Base-by-base conservation (phyloP, 2,888 invertebrate genomes). In the Hypena proboscidalis region DNA sequence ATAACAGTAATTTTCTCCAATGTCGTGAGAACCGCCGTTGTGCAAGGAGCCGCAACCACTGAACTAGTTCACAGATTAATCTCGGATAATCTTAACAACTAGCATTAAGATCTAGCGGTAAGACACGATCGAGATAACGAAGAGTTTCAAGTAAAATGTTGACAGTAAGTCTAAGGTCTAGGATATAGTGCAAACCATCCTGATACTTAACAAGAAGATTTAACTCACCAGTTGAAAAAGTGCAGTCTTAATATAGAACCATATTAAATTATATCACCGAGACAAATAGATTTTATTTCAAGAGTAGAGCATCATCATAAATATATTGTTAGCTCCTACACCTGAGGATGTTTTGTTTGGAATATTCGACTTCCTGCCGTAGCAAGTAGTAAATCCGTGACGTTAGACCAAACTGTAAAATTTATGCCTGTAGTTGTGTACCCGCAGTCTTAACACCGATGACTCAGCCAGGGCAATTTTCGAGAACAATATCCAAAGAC, bases 1-100 rank as follows among this genome's bases (percentile, higher is more conserved):
- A 85, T 85, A 84, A 84, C 82, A 70, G 85, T 84, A 82, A 86
- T 86, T 86, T 79, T 66, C 72, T 80, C 79, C 88, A 89, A 88
- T 89, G 88, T 84, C 89, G 88, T 90, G 90, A 78, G 89, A 90
- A 86, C 74, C 59, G 56, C 35, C 64, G 78, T 77, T 80, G 85
- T 73, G 85, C 77, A 87, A 87, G 76, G 70, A 66, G 70, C 36
- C 57, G 50, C 59, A 64, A 67, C 73, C 65, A 62, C 74, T 80
- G 77, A 82, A 83, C 90, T 83, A 85, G 86, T 87, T 87, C 83
- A 78, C 83, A 83, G 80, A 80, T 81, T 80, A 75, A 78, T 77
- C 77, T 70, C 59, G 56, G 58, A 53, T 66, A 78, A 86, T 86
- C 86, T 84, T 58, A 75, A 78, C 78, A 73, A 75, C 78, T 69